These are phyloP conservation scores for Acanthiza pusilla DNA, from an alignment of 2,797 vertebrate species.

Conservation along the genomic window DNA sequence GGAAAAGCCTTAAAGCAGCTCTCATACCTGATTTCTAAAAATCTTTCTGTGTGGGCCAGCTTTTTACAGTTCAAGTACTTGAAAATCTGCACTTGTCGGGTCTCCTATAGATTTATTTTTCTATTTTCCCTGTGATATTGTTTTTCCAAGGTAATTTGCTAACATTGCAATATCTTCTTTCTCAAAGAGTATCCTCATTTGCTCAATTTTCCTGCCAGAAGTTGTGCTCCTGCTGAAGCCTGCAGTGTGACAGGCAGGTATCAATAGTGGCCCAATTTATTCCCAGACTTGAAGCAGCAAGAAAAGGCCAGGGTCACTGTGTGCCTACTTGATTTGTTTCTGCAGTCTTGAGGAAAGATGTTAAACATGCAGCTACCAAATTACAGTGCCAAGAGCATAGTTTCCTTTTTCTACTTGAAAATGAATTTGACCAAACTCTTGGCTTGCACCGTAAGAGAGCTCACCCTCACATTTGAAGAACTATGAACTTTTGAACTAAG, in stretches of 20 bases:
- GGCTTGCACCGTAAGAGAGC: not conserved
- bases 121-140: not conserved
- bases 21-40: not conserved
- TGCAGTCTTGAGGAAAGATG: not conserved
- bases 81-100: not conserved
- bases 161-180: not conserved
- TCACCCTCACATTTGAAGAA: not conserved
- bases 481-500: not conserved
- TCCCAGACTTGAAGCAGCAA: not conserved
- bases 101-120: not conserved
- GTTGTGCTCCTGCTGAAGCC: not conserved
- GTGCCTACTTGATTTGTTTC: not conserved
- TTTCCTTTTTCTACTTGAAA: fast-evolving
- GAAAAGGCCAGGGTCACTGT: not conserved
- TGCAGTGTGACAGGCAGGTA: not conserved
- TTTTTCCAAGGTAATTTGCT: not conserved
- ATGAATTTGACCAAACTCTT: not conserved
- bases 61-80: not conserved
- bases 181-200: not conserved
- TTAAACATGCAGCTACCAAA: not conserved
- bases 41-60: not conserved
- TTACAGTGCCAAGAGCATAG: not conserved
- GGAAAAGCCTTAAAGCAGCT: not conserved
- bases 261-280: not conserved
- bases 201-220: not conserved